Conservation (phyloP, 2,113 vertebrate species). For the Fregetta grallaria region DNA sequence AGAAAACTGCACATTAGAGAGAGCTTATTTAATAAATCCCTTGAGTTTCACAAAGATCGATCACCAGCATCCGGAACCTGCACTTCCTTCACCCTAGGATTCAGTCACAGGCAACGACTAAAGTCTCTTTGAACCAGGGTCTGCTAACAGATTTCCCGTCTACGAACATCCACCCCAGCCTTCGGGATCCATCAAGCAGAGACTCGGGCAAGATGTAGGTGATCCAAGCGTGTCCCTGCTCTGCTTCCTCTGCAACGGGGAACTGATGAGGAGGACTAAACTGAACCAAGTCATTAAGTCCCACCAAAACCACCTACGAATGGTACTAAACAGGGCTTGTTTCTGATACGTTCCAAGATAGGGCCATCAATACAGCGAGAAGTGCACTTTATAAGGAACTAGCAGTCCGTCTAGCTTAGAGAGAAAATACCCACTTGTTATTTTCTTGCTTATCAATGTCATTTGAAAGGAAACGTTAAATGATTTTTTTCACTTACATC, state of each 20-base stretch:
- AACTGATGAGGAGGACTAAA: background rate
- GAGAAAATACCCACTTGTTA: background rate
- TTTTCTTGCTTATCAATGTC: background rate
- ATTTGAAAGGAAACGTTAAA: background rate
- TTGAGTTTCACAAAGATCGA: background rate
- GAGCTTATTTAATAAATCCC: background rate
- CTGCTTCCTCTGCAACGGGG: background rate
- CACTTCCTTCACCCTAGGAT: background rate
- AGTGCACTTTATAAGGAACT: background rate
- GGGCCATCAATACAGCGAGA: fast-evolving
- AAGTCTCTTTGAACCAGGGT: background rate
- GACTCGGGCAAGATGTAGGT: fast-evolving
- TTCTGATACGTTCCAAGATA: background rate
- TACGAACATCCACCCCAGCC: background rate
- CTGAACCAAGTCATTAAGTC: background rate
- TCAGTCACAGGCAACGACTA: background rate
- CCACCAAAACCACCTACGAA: background rate
- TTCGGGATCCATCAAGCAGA: fast-evolving
- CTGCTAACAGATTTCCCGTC: background rate
- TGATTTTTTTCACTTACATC: background rate
- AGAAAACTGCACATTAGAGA: background rate
- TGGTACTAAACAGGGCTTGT: background rate
- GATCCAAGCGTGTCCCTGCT: background rate
- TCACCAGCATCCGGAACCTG: background rate
- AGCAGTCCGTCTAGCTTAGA: background rate